Evolutionary conservation across 2,113 vertebrate genomes (phyloP), one percentile per base, ranked within the genome.

Genomic region (Dicentrarchus labrax): DNA sequence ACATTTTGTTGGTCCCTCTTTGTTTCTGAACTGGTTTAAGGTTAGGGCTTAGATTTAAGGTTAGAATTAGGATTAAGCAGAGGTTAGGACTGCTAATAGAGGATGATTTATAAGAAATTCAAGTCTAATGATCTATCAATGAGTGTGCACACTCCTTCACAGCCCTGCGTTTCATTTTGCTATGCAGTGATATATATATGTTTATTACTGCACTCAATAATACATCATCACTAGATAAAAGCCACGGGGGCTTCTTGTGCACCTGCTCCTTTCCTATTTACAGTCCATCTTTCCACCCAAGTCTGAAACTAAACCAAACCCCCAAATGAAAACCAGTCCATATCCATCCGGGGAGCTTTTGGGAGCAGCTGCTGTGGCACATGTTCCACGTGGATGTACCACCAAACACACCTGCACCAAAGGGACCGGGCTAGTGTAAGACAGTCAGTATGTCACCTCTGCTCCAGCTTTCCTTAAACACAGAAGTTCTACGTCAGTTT

Each of bases 291-390:
- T 72, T 81, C 59, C 60, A 39, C 19, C 50, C 60, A 57, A 19
- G 48, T 70, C 5, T 83, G 56, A 60, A 48, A 41, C 47, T 51
- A 51, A 80, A 78, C 71, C 70, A 65, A 71, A 54, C 36, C n/a
- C 22, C 21, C 19, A 24, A 30, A 80, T 41, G 65, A 71, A 82
- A 80, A 69, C 24, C 51, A 61, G 50, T 56, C 65, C 45, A 56
- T 8, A 70, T 61, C 78, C 38, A 30, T 54, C 8, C 12, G 38
- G 51, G 59, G 67, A 51, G 67, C 53, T 60, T 67, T 68, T 13
- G 72, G 50, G 5, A 82, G 53, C 76, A 88, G 86, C 70, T 88
- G 85, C 41, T 9, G 12, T 38, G 43, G 43, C 60, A 65, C 59
- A 39, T 8, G 22, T 41, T 19, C 43, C 50, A 53, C 70, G 50